phyloP scores from a whole-genome alignment of 2,888 invertebrate species.

The Nesidiocoris tenuis region DNA sequence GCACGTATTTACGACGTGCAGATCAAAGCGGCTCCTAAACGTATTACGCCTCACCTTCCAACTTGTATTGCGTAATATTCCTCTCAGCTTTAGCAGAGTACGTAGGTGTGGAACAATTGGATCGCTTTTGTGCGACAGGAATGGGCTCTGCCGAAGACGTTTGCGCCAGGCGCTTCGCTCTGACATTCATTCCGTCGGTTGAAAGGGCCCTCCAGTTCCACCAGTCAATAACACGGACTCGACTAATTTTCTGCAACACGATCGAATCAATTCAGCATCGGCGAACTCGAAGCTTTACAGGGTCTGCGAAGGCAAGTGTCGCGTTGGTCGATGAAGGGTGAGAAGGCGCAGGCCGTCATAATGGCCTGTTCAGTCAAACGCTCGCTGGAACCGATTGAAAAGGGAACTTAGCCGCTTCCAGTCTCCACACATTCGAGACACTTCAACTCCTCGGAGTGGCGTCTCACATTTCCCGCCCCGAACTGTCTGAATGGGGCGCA shows the following conservation, averaged over 20 bases:
- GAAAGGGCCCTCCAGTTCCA: neutral
- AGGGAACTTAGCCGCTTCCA: neutral
- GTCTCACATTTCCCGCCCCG: neutral
- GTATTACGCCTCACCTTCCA: neutral
- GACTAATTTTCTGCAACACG: constrained; percentile 35
- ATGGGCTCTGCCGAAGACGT: neutral
- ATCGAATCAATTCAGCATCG: constrained; percentile 42
- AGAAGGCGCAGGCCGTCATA: neutral
- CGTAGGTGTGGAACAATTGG: neutral
- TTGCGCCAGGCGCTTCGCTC: neutral
- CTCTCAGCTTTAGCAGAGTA: neutral
- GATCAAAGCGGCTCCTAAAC: no score
- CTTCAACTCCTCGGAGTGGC: no score
- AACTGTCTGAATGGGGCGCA: neutral
- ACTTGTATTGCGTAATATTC: neutral
- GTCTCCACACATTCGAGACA: neutral
- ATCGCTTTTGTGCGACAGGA: neutral
- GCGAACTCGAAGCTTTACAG: constrained; percentile 2
- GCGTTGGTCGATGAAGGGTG: neutral
- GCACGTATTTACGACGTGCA: no score
- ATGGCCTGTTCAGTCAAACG: neutral
- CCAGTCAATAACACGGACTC: constrained; percentile 36
- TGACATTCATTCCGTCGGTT: neutral
- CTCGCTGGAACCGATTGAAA: neutral
- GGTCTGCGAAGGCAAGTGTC: neutral